Evolutionary conservation across 2,113 vertebrate genomes (phyloP), one percentile per base, ranked within the genome.

Genomic region (Tenebrosternarchus preto): DNA sequence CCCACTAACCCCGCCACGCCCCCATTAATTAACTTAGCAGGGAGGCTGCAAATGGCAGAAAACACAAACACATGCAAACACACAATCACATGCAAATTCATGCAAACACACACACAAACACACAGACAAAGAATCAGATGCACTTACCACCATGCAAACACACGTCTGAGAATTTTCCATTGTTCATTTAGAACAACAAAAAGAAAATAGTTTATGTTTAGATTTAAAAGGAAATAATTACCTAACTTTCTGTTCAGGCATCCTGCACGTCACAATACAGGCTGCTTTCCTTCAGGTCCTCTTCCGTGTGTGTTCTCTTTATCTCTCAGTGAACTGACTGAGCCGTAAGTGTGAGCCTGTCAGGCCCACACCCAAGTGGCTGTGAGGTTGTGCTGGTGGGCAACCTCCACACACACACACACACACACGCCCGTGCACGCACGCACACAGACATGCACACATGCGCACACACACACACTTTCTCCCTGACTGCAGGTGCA

Each of bases 1-100:
- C 95, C 95, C 80, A 96, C 93, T 61, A 97, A 92, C 60, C 96
- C 95, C 1, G 95, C 95, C 81, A 96, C 90, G 15, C 96, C 95
- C 84, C 96, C 96, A 57, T 95, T 95, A 91, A 96, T 95, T 90
- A 96, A 93, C 87, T 96, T 96, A 86, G 95, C 94, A 1, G 92
- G 86, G 80, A 96, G 89, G 84, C 95, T 96, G 89, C 20, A 4
- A 86, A 72, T 78, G 76, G 69, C 85, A 56, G 20, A 24, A 82
- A 71, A 77, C 88, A 87, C 86, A 87, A 78, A 82, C 17, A 81
- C 77, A 88, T 71, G 86, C 78, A 78, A n/a, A 83, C 33, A 55
- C 50, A 53, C 73, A 76, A 25, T 85, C 43, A 55, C 81, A 85
- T 25, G 27, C 46, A 75, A 29, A 57, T 25, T 50, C 24, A 77